These are phyloP conservation scores for Anseranas semipalmata DNA, from an alignment of 2,113 vertebrate species.

Conservation along the genomic window DNA sequence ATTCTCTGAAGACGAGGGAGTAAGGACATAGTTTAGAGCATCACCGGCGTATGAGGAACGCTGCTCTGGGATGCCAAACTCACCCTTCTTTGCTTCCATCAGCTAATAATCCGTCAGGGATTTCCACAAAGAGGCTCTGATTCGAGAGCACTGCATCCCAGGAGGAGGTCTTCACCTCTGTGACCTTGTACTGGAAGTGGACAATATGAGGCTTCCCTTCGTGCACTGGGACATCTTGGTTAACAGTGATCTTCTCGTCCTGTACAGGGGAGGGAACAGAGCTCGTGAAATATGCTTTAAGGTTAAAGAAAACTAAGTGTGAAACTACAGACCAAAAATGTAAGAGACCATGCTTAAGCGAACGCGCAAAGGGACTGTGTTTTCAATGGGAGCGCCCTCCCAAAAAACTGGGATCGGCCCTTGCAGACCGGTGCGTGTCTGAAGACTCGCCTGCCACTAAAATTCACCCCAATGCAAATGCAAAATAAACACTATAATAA, in stretches of 20 bases:
- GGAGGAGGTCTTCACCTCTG: slow-evolving; percentile 86
- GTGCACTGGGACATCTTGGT: slow-evolving; percentile 83
- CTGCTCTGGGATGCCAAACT: background rate
- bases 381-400: background rate
- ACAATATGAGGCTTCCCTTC: slow-evolving; percentile 86
- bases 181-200: slow-evolving; percentile 93
- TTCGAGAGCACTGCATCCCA: slow-evolving; percentile 91
- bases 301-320: background rate
- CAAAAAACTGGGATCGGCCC: background rate
- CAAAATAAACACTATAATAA: background rate
- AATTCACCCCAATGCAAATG: background rate
- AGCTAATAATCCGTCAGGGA: slow-evolving; percentile 87
- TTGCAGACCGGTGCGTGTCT: background rate
- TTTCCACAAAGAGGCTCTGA: slow-evolving; percentile 93
- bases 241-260: slow-evolving; percentile 95
- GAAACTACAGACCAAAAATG: background rate
- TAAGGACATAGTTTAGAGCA: background rate
- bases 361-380: background rate
- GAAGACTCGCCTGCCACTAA: background rate
- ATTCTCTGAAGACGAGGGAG: background rate
- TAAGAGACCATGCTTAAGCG: accelerated
- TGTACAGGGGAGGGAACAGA: slow-evolving; percentile 27
- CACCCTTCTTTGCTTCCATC: slow-evolving; percentile 98
- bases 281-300: background rate
- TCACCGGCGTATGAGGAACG: background rate